Percentiles rank a stretch among this genome's conserved stretches.
Conservation (phyloP, 2,888 invertebrate genomes). For the Nomada hirtipes region DNA sequence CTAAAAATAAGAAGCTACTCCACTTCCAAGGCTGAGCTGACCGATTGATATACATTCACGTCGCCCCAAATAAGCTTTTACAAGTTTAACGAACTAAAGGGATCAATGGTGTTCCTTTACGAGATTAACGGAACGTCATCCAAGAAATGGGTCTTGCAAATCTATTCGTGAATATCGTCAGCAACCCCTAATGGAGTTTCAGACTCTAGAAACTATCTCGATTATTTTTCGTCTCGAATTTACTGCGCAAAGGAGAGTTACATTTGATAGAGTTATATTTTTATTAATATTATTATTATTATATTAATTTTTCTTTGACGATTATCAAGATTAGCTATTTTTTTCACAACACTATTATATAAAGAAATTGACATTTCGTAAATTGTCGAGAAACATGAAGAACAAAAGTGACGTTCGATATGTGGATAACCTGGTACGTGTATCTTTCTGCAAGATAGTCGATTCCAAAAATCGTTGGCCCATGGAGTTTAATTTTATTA, state of each 20-base stretch:
- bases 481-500: background rate
- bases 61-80: conserved; percentile 14
- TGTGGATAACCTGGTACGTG: no score
- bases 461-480: background rate
- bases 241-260: no score
- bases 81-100: conserved; percentile 17
- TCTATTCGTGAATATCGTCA: conserved; percentile 28
- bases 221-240: background rate
- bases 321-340: no score
- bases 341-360: no score
- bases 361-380: no score
- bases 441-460: no score
- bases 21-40: conserved; percentile 27
- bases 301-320: no score
- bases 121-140: conserved; percentile 14
- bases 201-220: background rate
- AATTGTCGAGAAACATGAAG: no score
- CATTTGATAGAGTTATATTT: no score
- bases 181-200: background rate
- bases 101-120: conserved; percentile 20
- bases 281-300: no score
- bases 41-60: conserved; percentile 28
- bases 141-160: conserved; percentile 45
- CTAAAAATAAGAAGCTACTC: conserved; percentile 44
- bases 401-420: no score